phyloP scores from a whole-genome alignment of 2,888 invertebrate species.

The Acrocera orbiculus region DNA sequence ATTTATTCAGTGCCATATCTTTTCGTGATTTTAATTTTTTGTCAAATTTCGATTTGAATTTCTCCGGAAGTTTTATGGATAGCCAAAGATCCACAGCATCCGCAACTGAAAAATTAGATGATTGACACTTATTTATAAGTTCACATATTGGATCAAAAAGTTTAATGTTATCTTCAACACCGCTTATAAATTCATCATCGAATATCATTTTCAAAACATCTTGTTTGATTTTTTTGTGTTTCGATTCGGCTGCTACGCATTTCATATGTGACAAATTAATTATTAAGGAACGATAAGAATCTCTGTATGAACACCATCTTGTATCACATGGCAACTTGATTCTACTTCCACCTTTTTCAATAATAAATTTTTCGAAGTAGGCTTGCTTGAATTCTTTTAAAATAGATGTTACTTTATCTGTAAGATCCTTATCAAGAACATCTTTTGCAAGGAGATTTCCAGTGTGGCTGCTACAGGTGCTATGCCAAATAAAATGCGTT shows the following conservation, averaged over 20 bases:
- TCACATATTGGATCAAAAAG: slow-evolving; percentile 6
- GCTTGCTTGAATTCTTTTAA: slow-evolving; percentile 10
- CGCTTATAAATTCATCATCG: slow-evolving; percentile 6
- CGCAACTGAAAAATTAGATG: slow-evolving; percentile 3
- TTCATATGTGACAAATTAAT: slow-evolving; percentile 4
- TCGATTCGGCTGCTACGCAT: slow-evolving; percentile 1
- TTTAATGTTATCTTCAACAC: slow-evolving; percentile 4
- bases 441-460: slow-evolving; percentile 15
- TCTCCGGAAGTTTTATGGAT: slow-evolving; percentile 5
- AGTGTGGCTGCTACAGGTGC: slow-evolving; percentile 15
- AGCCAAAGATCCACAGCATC: slow-evolving; percentile 6
- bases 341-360: slow-evolving; percentile 7
- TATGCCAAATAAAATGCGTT: slow-evolving; percentile 12
- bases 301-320: slow-evolving; percentile 7
- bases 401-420: slow-evolving; percentile 8
- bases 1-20: background rate
- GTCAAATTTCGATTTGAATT: background rate
- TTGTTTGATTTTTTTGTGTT: background rate
- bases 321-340: slow-evolving; percentile 10
- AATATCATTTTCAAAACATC: slow-evolving; percentile 2
- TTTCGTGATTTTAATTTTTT: background rate
- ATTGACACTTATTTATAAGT: slow-evolving; percentile 6
- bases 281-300: slow-evolving; percentile 3
- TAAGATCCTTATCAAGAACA: slow-evolving; percentile 10
- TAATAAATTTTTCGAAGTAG: slow-evolving; percentile 9